These are phyloP conservation scores for Noctua janthe DNA, from an alignment of 2,888 invertebrate genomes.

Conservation along the genomic window DNA sequence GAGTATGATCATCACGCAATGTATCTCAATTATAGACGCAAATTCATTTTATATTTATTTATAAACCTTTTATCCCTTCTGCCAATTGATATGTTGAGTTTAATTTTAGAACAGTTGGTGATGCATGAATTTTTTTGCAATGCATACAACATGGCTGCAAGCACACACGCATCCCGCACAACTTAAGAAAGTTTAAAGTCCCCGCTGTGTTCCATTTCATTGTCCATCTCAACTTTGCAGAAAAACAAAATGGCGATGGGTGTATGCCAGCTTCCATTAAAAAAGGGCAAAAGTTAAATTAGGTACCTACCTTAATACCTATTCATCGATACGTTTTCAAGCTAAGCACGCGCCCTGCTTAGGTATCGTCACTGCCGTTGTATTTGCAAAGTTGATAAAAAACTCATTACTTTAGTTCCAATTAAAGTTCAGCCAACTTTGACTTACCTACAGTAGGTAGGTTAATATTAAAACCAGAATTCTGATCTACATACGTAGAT, in stretches of 20 bases:
- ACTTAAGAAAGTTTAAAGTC: too few species aligned
- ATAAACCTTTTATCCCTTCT: too few species aligned
- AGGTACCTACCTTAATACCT: neutral
- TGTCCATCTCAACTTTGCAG: neutral
- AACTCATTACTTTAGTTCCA: neutral
- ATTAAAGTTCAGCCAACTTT: conserved; percentile 20
- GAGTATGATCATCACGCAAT: too few species aligned
- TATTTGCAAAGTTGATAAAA: neutral
- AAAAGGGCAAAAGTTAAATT: neutral
- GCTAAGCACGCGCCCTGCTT: neutral
- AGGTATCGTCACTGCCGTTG: neutral
- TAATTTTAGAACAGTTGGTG: too few species aligned
- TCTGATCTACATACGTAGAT: neutral
- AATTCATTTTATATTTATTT: too few species aligned
- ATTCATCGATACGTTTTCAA: neutral
- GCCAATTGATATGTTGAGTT: too few species aligned
- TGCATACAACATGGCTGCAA: neutral
- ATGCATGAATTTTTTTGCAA: neutral
- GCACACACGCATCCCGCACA: too few species aligned
- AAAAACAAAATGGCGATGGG: neutral
- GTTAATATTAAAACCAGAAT: neutral
- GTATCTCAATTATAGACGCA: too few species aligned
- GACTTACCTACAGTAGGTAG: neutral
- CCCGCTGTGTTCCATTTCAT: neutral
- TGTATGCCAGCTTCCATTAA: neutral